Evolutionary conservation across 2,888 invertebrate genomes (phyloP).

Genomic region (Heliconius aoede): DNA sequence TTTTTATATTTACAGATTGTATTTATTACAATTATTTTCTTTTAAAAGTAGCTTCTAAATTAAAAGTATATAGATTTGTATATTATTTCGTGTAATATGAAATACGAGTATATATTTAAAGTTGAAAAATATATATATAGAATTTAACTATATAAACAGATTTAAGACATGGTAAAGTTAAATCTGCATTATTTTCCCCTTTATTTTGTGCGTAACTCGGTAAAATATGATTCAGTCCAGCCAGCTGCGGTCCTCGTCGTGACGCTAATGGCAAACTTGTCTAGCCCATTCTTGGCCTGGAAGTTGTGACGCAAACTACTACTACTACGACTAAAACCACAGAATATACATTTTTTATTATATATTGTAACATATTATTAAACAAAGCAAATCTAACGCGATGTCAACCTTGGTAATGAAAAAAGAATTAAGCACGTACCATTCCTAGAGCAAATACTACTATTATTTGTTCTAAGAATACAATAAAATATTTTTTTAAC

Average conservation of each 20-base stretch:
- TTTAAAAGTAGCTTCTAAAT: not conserved
- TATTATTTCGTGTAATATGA: not conserved
- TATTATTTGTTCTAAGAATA: no score
- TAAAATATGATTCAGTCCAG: constrained; percentile 42
- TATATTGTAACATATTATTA: constrained; percentile 18
- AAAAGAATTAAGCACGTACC: not conserved
- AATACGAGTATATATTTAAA: no score
- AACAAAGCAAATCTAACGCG: no score
- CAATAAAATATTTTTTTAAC: no score
- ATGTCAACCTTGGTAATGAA: not conserved
- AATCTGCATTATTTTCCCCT: constrained; percentile 32
- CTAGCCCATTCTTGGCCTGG: constrained; percentile 40
- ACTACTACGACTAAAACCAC: not conserved
- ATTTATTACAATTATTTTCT: not conserved
- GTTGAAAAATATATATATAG: no score
- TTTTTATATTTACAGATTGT: not conserved
- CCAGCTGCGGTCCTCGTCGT: constrained; percentile 44
- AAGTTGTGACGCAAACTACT: constrained; percentile 21
- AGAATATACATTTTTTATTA: not conserved
- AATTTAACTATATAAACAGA: not conserved
- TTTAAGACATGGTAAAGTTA: constrained; percentile 1
- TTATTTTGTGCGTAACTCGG: constrained; percentile 34
- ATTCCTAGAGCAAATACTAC: no score
- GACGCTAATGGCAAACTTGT: constrained; percentile 43
- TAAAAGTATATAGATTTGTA: not conserved